Evolutionary conservation across 2,797 vertebrate genomes (phyloP), one percentile per base, ranked within the genome.

Genomic region (Triplophysa yarkandensis): DNA sequence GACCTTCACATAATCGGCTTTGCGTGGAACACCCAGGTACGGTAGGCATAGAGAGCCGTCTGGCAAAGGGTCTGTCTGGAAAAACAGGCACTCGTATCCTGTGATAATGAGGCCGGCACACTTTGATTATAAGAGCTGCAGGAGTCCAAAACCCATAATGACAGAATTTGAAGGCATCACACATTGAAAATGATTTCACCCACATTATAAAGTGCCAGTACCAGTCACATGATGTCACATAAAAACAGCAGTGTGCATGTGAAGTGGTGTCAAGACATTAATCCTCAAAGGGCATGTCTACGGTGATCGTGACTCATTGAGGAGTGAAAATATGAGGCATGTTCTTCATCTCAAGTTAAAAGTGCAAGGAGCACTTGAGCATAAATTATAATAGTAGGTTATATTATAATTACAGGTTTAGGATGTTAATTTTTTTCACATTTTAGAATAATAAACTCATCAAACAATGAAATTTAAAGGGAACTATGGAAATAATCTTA

Each of bases 1-100:
- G 74, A 77, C 75, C 55, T 77, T 54, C 74, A 65, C 72, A 80
- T 82, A 82, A 81, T 79, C 77, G 50, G 71, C 79, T 82, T 77
- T 68, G 62, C 44, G 27, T 62, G 44, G 62, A 77, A 80, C 71
- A 77, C 69, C 57, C 78, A 78, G 80, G 74, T 77, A 80, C 48
- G 44, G 44, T 28, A 67, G 73, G 46, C 65, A 75, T 68, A 74
- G 55, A 63, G 30, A 65, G 67, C 28, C 57, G 52, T 65, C 67
- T 78, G 64, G 25, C 64, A 63, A 30, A 41, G 55, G 36, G 32
- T 46, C 66, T 65, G 23, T 60, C 39, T 57, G 32, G 44, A 63
- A 76, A 76, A 76, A 76, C 58, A 76, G 62, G 61, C 60, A 21
- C 65, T 81, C 28, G 27, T 76, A 74, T 62, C 44, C 71, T 76